A percentile compares a stretch with the other conserved stretches of the same genome.
phyloP scores from a whole-genome alignment of 35 echinoderm and acorn worm genomes.

The Nesometra sesokonis region DNA sequence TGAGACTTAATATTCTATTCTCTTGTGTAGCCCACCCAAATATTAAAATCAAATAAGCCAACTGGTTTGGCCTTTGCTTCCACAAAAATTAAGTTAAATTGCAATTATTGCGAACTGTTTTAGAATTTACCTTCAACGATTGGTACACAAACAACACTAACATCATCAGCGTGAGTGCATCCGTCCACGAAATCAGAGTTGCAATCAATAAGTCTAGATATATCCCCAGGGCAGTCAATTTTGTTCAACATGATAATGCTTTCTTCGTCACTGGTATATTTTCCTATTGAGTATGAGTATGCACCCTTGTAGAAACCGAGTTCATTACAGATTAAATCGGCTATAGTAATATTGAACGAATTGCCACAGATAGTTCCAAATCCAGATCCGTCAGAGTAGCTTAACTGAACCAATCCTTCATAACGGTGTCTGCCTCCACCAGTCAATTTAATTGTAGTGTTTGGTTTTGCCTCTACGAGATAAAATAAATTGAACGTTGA shows the following conservation, averaged over 20 bases:
- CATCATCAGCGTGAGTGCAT: background rate
- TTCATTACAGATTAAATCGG: background rate
- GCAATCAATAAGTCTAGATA: background rate
- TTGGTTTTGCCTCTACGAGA: background rate
- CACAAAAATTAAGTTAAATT: no score
- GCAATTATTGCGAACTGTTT: no score
- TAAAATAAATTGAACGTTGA: background rate
- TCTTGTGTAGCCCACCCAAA: no score
- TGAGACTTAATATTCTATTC: no score
- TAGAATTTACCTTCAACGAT: background rate
- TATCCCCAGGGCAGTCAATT: background rate
- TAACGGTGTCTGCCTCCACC: background rate
- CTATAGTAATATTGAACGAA: background rate
- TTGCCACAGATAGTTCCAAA: background rate
- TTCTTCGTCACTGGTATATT: background rate
- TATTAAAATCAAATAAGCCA: no score
- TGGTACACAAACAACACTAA: background rate
- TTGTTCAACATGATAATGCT: background rate
- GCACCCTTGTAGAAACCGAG: background rate
- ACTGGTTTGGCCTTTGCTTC: no score
- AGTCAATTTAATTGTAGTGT: background rate
- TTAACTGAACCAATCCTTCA: background rate
- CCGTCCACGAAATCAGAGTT: background rate
- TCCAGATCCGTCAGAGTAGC: background rate
- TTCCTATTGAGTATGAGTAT: background rate